Evolutionary conservation across 2,888 invertebrate genomes (phyloP), one percentile per base, ranked within the genome.

Genomic region (Amblyjoppa fuscipennis): DNA sequence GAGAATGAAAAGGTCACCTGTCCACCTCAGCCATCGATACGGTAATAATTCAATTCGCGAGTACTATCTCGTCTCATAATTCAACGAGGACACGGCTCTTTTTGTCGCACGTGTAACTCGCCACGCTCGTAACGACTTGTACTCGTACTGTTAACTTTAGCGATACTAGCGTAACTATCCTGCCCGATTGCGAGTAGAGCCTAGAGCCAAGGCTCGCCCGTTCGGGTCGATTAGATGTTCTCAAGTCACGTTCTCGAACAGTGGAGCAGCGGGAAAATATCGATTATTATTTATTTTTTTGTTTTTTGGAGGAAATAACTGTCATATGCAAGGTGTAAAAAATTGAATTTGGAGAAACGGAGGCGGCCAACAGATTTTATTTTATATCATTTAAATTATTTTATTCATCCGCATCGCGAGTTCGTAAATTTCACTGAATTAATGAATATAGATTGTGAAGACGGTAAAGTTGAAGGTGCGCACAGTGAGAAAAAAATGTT

Each of bases 121-220:
- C 11, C 34, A 11, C n/a, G 28, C 45, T 59, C 61, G 49, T 70
- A 59, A 64, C 59, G 61, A 70, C 70, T 38, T 49, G 59, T 59
- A 34, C 41, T 11, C 11, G 45, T 13, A 31, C 69, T 70, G 56
- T 77, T 53, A 49, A 45, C 38, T 59, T 69, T 64, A 78, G 75
- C 49, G 25, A 38, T 80, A 73, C 74, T 74, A 53, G 74, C 80
- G 80, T 80, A 45, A 68, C 56, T 74, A 80, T 80, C 66, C 41
- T 16, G n/a, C 41, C 25, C 38, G 20, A 61, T 61, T 66, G 53
- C 71, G 73, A 80, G 73, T 73, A n/a, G 53, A 73, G 61, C 2
- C 64, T 70, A 61, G 45, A 45, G 49, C 31, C 31, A 45, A 28
- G 53, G 34, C 66, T 64, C 69, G 25, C 56, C 11, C 53, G 34